phyloP scores from a whole-genome alignment of 2,113 vertebrate genomes.

The Eptesicus fuscus region DNA sequence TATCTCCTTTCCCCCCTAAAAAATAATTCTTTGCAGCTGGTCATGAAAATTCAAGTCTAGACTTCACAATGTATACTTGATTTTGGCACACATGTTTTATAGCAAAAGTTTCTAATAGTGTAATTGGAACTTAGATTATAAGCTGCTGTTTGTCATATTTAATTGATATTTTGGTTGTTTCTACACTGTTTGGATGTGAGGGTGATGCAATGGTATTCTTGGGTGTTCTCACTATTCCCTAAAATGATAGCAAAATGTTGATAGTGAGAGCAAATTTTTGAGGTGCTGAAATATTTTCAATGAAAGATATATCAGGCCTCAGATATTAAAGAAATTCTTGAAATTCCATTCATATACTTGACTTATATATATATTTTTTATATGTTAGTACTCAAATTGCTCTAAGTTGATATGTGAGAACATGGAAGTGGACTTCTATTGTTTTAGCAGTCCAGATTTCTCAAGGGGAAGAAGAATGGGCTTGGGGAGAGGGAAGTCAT shows the following conservation, averaged over 20 bases:
- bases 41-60: constrained; percentile 49
- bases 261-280: neutral
- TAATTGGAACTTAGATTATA: constrained; percentile 38
- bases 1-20: neutral
- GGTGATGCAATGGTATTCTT: neutral
- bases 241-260: neutral
- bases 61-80: constrained; percentile 7
- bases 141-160: constrained; percentile 42
- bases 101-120: constrained; percentile 26
- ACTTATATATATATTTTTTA: neutral
- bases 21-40: constrained; percentile 49
- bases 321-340: neutral
- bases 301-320: neutral
- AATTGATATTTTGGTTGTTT: constrained; percentile 29
- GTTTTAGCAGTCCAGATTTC: neutral
- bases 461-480: neutral
- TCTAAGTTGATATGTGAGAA: neutral
- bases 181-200: neutral
- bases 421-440: neutral
- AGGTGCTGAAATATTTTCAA: neutral
- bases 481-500: neutral
- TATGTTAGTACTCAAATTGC: neutral
- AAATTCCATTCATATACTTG: neutral
- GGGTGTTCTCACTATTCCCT: neutral
- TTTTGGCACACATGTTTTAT: constrained; percentile 27